These are phyloP conservation scores for Oncorhynchus kisutch DNA, from an alignment of 2,113 vertebrate genomes.

Conservation along the genomic window DNA sequence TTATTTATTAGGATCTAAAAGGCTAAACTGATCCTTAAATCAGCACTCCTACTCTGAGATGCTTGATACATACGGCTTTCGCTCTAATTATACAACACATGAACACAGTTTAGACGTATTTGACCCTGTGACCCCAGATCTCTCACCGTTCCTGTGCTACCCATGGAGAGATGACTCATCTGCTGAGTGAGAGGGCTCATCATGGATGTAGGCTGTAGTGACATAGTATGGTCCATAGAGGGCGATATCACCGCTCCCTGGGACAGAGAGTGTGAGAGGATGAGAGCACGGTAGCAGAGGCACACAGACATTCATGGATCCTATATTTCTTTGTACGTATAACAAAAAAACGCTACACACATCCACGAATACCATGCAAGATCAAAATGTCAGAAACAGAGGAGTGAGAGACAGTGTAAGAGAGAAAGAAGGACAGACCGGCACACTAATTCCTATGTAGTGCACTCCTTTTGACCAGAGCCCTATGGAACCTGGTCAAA, in stretches of 20 bases:
- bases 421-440: not conserved
- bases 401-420: not conserved
- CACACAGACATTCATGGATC: too few relatives aligned
- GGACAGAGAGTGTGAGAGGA: conserved; percentile 22
- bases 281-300: conserved; percentile 9
- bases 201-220: conserved; percentile 94
- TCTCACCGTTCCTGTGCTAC: conserved; percentile 88
- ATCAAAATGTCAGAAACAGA: not conserved
- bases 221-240: conserved; percentile 96
- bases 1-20: too few relatives aligned
- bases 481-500: too few relatives aligned
- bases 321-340: not conserved
- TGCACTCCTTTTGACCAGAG: too few relatives aligned
- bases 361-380: not conserved
- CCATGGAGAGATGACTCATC: conserved; percentile 95
- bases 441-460: too few relatives aligned
- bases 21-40: too few relatives aligned
- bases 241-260: conserved; percentile 96
- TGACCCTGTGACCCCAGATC: not conserved
- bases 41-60: too few relatives aligned
- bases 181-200: conserved; percentile 93
- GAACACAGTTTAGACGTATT: too few relatives aligned
- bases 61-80: too few relatives aligned
- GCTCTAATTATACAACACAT: too few relatives aligned
- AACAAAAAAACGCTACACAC: not conserved